Base-by-base conservation (phyloP, 2,797 vertebrate species). In the Cyclopterus lumpus region DNA sequence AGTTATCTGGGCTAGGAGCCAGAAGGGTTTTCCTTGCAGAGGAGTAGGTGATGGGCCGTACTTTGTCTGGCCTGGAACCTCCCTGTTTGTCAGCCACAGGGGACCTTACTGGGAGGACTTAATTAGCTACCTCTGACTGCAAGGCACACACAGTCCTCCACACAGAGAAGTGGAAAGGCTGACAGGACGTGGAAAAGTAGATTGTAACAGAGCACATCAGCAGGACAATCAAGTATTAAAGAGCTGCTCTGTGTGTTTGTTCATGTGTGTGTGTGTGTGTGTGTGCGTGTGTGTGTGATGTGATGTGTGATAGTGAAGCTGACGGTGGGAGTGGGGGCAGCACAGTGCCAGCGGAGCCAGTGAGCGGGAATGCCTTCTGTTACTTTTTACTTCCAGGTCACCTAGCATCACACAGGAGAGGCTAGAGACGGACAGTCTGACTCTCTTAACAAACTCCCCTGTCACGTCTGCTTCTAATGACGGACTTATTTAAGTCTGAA, bases 341-440 rank as follows among this genome's bases (percentile, higher is more conserved):
- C 79, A 86, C 66, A 26, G 79, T 83, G 85, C 88, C 71, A 72
- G 81, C 20, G 54, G 77, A 89, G 85, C 88, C 88, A 90, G 90
- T 89, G 90, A 92, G 88, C 66, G 68, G 88, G 82, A 84, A 91
- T 83, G 89, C 91, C 92, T 94, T 93, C 93, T 92, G 92, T 92
- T 90, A 71, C 79, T 83, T 85, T 94, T 95, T 92, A 93, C 86
- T 94, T 94, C 90, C 91, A 94, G 94, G 94, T 94, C 93, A 94
- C 71, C 76, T 84, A 83, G 67, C 88, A 89, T 90, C 80, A 76
- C 80, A 83, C 71, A 84, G 71, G 80, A 83, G 64, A 67, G 44
- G 67, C 46, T 30, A 18, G 58, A 55, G 61, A 80, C 49, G 68
- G 79, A 70, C 72, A 53, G 28, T 70, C 46, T 63, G 70, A 54